Conservation (phyloP, 2,113 vertebrate species). For the Mastomys coucha region DNA sequence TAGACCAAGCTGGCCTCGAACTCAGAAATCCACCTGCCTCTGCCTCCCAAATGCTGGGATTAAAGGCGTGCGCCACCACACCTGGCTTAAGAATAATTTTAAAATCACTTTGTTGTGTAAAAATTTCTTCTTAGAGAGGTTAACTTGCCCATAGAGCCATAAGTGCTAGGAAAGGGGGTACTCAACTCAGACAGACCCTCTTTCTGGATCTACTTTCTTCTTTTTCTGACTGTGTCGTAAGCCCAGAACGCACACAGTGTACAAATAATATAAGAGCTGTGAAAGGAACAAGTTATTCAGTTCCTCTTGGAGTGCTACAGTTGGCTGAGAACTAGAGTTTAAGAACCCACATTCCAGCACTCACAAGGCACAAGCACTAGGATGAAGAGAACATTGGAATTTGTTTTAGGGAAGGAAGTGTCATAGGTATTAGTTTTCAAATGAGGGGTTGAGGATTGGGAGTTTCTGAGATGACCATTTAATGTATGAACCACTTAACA, state of each 20-base stretch:
- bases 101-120: constrained; percentile 5
- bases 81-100: too few relatives aligned
- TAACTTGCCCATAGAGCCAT: neutral
- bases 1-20: too few relatives aligned
- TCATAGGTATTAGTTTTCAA: neutral
- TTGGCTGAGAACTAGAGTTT: neutral
- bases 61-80: too few relatives aligned
- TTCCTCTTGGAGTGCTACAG: neutral
- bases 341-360: neutral
- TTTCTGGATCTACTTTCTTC: neutral
- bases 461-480: neutral
- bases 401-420: neutral
- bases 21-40: too few relatives aligned
- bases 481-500: neutral
- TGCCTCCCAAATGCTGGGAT: too few relatives aligned
- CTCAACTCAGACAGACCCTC: neutral
- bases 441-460: too few relatives aligned
- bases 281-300: neutral
- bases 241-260: neutral
- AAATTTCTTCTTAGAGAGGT: neutral
- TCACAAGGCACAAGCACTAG: neutral
- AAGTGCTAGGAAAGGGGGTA: neutral
- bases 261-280: neutral
- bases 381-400: neutral
- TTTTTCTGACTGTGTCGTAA: neutral